Conservation (phyloP, 2,888 invertebrate genomes). For the Muscina levida region DNA sequence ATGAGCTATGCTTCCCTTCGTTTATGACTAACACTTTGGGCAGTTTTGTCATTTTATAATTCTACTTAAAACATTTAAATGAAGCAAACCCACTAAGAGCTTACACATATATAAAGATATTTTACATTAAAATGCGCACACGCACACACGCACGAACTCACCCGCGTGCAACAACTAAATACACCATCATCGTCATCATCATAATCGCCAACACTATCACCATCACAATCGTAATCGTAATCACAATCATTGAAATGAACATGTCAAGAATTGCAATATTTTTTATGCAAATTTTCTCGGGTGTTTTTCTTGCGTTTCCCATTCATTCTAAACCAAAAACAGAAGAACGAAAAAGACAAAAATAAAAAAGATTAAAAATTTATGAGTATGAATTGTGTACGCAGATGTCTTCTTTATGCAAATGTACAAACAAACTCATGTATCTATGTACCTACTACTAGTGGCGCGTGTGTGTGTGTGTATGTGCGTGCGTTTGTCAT, state of each 20-base stretch:
- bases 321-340: background rate
- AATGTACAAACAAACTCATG: too few species aligned
- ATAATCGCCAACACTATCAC: background rate
- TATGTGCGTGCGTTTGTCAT: background rate
- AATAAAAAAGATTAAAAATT: background rate
- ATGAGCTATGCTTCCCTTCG: background rate
- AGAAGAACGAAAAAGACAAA: too few species aligned
- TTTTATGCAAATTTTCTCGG: constrained; percentile 29
- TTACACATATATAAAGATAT: constrained; percentile 1
- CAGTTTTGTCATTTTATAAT: constrained; percentile 25
- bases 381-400: constrained; percentile 19
- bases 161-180: too few species aligned
- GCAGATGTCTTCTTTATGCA: background rate
- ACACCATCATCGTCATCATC: too few species aligned
- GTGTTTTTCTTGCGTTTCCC: background rate
- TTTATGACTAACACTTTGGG: constrained; percentile 13
- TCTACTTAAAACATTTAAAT: constrained; percentile 15
- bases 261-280: constrained; percentile 36
- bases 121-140: background rate
- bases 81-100: background rate
- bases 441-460: too few species aligned
- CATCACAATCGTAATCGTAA: background rate
- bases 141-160: constrained; percentile 15
- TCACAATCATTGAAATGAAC: constrained; percentile 14
- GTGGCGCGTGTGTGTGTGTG: background rate